A percentile compares a stretch with the other conserved stretches of the same genome.
These are phyloP conservation scores for Lasioglossum oenotherae DNA, from an alignment of 2,888 invertebrate species.

Conservation along the genomic window DNA sequence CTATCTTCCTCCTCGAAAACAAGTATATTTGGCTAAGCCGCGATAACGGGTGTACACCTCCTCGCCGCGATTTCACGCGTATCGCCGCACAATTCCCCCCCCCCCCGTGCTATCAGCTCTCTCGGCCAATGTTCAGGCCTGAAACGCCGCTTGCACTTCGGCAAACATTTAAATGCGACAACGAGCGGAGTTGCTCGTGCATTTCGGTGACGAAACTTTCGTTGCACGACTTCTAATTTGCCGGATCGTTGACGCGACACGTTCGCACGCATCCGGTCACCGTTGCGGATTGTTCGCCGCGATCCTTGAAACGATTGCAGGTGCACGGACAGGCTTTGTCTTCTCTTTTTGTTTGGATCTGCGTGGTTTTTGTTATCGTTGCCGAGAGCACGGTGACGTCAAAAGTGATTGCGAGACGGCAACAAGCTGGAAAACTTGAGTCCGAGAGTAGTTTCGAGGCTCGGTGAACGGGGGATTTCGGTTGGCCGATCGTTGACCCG, in stretches of 20 bases:
- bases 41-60: slow-evolving; percentile 64
- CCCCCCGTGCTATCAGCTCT: not conserved
- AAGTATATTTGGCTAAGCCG: slow-evolving; percentile 72
- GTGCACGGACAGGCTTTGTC: not conserved
- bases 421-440: slow-evolving; percentile 16
- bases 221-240: not conserved
- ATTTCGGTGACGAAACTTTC: not conserved
- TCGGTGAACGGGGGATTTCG: slow-evolving; percentile 35
- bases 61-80: slow-evolving; percentile 3
- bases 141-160: slow-evolving; percentile 25
- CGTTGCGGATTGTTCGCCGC: not conserved
- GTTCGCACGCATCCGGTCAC: not conserved
- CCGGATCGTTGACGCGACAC: not conserved
- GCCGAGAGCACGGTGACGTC: not conserved
- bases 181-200: not conserved
- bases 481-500: slow-evolving; percentile 23
- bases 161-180: slow-evolving; percentile 12
- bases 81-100: slow-evolving; percentile 20
- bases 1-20: slow-evolving; percentile 64
- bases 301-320: slow-evolving; percentile 31
- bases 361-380: not conserved
- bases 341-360: not conserved
- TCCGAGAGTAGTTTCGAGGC: not conserved
- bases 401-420: not conserved
- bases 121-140: not conserved